phyloP scores from a whole-genome alignment of 1,140 invertebrate species.

The Physella acuta region DNA sequence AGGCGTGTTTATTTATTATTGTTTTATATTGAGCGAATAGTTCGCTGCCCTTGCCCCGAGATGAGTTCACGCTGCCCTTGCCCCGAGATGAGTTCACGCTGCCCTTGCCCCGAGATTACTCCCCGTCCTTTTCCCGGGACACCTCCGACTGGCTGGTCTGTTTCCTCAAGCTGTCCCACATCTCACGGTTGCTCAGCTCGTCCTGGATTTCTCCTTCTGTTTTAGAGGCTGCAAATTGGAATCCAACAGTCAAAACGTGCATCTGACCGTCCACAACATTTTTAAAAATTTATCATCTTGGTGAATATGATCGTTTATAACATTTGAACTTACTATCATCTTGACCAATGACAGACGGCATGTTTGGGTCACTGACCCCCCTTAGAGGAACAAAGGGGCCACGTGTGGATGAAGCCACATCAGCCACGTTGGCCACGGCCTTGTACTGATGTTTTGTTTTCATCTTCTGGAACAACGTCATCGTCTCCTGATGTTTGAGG shows the following conservation, averaged over 20 bases:
- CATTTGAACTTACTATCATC: neutral
- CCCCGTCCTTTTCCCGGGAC: too few species aligned
- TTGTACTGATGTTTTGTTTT: too few species aligned
- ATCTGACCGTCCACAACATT: neutral
- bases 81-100: too few species aligned
- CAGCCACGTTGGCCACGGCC: too few species aligned
- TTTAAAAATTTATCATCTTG: neutral
- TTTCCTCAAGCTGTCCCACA: neutral
- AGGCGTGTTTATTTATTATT: too few species aligned
- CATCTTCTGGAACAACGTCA: too few species aligned
- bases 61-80: too few species aligned
- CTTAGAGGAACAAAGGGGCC: neutral
- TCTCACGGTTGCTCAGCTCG: neutral
- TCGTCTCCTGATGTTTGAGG: too few species aligned
- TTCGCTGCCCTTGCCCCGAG: too few species aligned
- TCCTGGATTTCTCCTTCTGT: neutral
- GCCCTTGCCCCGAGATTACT: too few species aligned
- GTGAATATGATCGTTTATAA: neutral
- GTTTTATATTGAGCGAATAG: too few species aligned
- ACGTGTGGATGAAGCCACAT: neutral
- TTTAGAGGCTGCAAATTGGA: neutral
- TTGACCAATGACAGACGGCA: neutral
- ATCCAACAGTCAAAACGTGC: neutral
- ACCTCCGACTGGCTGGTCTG: too few species aligned
- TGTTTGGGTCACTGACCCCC: neutral